Evolutionary conservation across 1,140 invertebrate species (phyloP).

Genomic region (Brachionus koreanus): DNA sequence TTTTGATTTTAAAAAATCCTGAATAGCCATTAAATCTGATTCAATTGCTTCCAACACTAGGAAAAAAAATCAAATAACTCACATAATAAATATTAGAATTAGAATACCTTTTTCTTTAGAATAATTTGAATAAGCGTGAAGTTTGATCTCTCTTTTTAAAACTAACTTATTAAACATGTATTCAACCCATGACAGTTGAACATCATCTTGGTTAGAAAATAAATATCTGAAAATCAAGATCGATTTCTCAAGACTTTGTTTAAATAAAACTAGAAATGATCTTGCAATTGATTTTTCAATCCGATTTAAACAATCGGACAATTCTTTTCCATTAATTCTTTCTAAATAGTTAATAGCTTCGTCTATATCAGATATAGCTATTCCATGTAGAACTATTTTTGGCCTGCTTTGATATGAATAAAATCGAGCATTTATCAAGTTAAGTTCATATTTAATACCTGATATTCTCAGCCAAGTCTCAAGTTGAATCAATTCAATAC

Average conservation of each 20-base stretch:
- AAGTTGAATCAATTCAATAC: not conserved
- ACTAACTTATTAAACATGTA: not conserved
- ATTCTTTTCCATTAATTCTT: not conserved
- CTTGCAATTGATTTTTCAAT: conserved; percentile 11
- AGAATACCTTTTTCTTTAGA: not conserved
- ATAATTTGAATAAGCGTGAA: not conserved
- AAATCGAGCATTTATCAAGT: not conserved
- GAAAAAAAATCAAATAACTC: not conserved
- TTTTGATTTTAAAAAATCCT: conserved; percentile 17
- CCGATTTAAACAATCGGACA: not conserved
- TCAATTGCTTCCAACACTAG: not conserved
- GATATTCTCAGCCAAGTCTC: not conserved
- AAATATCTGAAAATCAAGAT: not conserved
- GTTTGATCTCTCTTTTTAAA: not conserved
- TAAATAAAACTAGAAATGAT: not conserved
- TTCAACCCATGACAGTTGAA: not conserved
- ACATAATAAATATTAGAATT: not conserved
- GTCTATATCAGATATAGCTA: not conserved
- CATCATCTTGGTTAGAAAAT: not conserved
- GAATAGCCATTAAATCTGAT: conserved; percentile 6
- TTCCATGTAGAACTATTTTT: not conserved
- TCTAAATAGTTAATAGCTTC: not conserved
- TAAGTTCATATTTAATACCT: not conserved
- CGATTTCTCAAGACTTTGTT: not conserved
- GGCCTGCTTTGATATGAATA: not conserved